Evolutionary conservation across 2,113 vertebrate genomes (phyloP), one percentile per base, ranked within the genome.

Genomic region (Urocitellus parryii): DNA sequence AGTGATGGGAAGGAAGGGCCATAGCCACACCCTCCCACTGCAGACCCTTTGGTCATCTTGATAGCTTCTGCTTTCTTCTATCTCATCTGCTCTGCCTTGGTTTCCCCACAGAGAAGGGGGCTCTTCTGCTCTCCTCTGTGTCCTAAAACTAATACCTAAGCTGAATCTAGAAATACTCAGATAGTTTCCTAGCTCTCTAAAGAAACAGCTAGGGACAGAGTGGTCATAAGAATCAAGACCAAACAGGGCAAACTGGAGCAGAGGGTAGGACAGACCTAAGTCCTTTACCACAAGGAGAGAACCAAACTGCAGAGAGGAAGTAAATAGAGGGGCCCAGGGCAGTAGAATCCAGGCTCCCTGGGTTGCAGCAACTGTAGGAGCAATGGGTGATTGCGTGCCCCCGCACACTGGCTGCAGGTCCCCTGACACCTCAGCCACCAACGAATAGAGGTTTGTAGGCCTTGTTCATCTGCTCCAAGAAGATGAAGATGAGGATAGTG

Each of bases 401-500:
- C 3, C 18, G 82, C 70, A 51, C 70, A 37, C 74, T 1, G 24
- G 76, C 95, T 93, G 84, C 90, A 68, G 84, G 72, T 24, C 51
- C 74, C 74, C n/a, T 9, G 53, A 37, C 1, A 29, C 51, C 68
- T 98, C 98, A 98, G 96, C 97, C 96, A 78, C 98, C 98, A 91
- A 99, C 99, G 92, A 99, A 99, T 94, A 99, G 97, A 61, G 98
- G 98, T 98, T 98, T 98, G 98, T 99, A 99, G 89, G 99, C 98
- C 67, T 99, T 99, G 99, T 99, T 99, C 99, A 99, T 99, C 98
- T 99, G 99, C 96, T 99, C 99, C 94, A 99, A 98, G 98, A 99
- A 99, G 98, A 99, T 99, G 98, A 99, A 99, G 97, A 99, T 99
- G 97, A 99, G 99, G 70, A 99, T 99, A 0, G 99, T 99, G 99